phyloP scores from a whole-genome alignment of 1,140 invertebrate genomes.

The Tetramorium simillimum region DNA sequence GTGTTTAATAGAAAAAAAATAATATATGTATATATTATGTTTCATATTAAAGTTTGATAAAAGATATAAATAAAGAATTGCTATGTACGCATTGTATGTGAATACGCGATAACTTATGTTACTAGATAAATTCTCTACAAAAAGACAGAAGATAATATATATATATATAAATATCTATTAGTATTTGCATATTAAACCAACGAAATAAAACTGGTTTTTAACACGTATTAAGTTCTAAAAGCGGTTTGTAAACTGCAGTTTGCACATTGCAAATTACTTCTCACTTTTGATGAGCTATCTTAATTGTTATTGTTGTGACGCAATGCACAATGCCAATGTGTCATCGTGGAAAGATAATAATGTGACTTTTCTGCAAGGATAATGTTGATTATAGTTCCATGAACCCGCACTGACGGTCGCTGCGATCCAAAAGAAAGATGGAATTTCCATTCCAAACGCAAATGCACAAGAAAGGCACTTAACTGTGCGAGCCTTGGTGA shows the following conservation, averaged over 20 bases:
- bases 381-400: conserved; percentile 7
- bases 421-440: not conserved
- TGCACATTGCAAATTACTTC: not conserved
- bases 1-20: no score
- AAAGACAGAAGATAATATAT: not conserved
- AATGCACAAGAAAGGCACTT: not conserved
- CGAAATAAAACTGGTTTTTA: not conserved
- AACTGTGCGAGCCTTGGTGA: not conserved
- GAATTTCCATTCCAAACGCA: conserved; percentile 1
- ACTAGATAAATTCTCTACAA: not conserved
- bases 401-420: not conserved
- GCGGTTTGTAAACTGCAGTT: not conserved
- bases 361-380: not conserved
- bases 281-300: conserved; percentile 8
- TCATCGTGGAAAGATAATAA: conserved; percentile 2
- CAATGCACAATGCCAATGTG: not conserved
- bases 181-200: not conserved
- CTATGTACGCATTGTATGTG: no score
- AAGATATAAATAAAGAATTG: not conserved
- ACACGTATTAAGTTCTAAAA: not conserved
- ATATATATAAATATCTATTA: not conserved
- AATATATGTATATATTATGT: not conserved
- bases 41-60: not conserved
- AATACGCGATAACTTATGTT: not conserved
- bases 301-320: not conserved